Percentiles rank a stretch among this genome's conserved stretches.
These are phyloP conservation scores for Leptopilina syphax DNA, from an alignment of 2,888 invertebrate genomes.

Conservation along the genomic window DNA sequence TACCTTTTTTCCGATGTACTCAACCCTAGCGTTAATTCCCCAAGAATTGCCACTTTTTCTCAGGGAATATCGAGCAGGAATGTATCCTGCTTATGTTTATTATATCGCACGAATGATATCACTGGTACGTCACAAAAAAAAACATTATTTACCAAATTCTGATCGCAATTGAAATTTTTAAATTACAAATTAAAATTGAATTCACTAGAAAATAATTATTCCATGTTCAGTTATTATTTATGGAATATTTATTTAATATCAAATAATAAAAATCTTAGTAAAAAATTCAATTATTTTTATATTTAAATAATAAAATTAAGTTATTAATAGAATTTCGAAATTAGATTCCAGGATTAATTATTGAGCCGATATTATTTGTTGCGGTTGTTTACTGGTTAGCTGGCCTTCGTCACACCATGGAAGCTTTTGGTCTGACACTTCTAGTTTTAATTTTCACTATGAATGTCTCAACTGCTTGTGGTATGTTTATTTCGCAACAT, in stretches of 20 bases:
- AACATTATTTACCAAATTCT: background rate
- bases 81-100: constrained; percentile 89
- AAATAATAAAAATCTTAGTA: too few relatives aligned
- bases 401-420: constrained; percentile 84
- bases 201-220: background rate
- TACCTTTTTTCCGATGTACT: constrained; percentile 94
- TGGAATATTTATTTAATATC: background rate
- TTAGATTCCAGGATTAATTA: constrained; percentile 89
- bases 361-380: constrained; percentile 90
- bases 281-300: too few relatives aligned
- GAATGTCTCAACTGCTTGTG: constrained; percentile 92
- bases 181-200: too few relatives aligned
- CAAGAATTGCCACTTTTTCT: constrained; percentile 88
- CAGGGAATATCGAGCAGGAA: constrained; percentile 88
- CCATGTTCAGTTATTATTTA: constrained; percentile 1
- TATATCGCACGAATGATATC: constrained; percentile 89
- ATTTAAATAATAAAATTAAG: background rate
- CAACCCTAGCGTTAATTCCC: constrained; percentile 90
- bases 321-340: constrained; percentile 2
- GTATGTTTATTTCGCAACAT: constrained; percentile 76
- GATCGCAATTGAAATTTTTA: background rate
- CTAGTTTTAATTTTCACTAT: constrained; percentile 86
- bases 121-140: constrained; percentile 81
- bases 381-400: constrained; percentile 91
- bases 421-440: constrained; percentile 85